These are phyloP conservation scores for Rhyacichthys aspro DNA, from an alignment of 2,797 vertebrate species.

Conservation along the genomic window DNA sequence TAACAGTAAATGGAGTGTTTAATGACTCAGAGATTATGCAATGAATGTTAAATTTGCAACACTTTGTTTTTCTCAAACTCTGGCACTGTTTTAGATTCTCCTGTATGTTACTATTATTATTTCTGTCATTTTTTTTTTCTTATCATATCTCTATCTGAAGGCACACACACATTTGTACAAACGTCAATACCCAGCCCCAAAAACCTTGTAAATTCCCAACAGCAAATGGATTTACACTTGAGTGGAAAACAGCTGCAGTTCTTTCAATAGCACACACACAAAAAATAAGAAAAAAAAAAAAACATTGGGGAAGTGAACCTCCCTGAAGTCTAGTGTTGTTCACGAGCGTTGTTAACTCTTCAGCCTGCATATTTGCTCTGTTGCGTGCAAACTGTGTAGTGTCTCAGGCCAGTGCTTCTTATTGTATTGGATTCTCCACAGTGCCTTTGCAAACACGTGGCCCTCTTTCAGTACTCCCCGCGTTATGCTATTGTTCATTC, in stretches of 20 bases:
- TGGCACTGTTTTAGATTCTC: too few relatives aligned
- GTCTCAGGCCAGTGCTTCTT: conserved; percentile 37
- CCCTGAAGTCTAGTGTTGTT: conserved; percentile 23
- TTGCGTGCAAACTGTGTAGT: conserved; percentile 7
- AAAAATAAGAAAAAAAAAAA: conserved; percentile 5
- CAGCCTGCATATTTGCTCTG: conserved; percentile 13
- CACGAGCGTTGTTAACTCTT: conserved; percentile 20
- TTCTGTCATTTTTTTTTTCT: conserved; percentile 14
- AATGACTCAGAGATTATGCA: neutral
- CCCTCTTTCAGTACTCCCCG: neutral
- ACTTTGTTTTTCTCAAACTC: neutral
- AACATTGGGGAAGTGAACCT: conserved; percentile 31
- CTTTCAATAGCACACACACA: conserved; percentile 7
- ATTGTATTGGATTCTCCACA: conserved; percentile 13
- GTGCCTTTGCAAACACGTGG: conserved; percentile 3
- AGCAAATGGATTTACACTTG: conserved; percentile 19
- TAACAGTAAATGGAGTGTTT: neutral
- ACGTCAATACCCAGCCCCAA: conserved; percentile 14
- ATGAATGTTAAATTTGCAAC: neutral
- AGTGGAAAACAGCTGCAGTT: conserved; percentile 40
- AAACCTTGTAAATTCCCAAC: conserved; percentile 26
- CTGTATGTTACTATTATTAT: neutral
- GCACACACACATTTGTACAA: conserved; percentile 6
- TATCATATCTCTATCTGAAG: neutral
- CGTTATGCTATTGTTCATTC: conserved; percentile 6